Conservation (phyloP, 2,113 vertebrate genomes). For the Lophochroa leadbeateri region DNA sequence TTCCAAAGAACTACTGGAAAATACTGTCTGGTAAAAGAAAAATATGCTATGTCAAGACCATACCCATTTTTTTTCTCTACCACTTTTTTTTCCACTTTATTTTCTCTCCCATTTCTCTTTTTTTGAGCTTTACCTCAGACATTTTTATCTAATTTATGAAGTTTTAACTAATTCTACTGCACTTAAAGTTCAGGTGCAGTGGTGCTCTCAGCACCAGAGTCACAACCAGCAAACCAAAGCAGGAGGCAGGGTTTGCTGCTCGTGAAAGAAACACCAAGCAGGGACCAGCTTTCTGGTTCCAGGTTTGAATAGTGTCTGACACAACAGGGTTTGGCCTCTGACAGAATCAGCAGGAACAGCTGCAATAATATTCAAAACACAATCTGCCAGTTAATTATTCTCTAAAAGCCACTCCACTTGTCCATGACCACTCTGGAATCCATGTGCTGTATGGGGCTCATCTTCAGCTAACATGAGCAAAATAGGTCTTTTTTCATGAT, state of each 20-base stretch:
- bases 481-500: neutral
- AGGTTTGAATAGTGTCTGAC: neutral
- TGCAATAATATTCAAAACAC: slow-evolving; percentile 33
- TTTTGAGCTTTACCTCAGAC: neutral
- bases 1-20: neutral
- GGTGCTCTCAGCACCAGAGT: neutral
- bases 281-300: neutral
- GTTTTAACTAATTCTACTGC: neutral
- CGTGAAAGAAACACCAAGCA: neutral
- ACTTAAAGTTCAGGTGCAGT: neutral
- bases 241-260: neutral
- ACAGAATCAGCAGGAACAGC: neutral
- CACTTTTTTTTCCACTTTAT: neutral
- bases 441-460: neutral
- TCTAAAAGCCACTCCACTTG: slow-evolving; percentile 10
- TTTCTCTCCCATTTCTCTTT: neutral
- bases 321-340: neutral
- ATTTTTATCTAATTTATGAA: neutral
- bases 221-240: neutral
- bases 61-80: neutral
- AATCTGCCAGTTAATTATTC: slow-evolving; percentile 27
- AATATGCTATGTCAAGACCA: neutral
- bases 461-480: neutral
- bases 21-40: neutral
- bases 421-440: neutral